A percentile compares a stretch with the other conserved stretches of the same genome.
phyloP scores from a whole-genome alignment of 2,888 invertebrate genomes.

The Pristionchus entomophagus region DNA sequence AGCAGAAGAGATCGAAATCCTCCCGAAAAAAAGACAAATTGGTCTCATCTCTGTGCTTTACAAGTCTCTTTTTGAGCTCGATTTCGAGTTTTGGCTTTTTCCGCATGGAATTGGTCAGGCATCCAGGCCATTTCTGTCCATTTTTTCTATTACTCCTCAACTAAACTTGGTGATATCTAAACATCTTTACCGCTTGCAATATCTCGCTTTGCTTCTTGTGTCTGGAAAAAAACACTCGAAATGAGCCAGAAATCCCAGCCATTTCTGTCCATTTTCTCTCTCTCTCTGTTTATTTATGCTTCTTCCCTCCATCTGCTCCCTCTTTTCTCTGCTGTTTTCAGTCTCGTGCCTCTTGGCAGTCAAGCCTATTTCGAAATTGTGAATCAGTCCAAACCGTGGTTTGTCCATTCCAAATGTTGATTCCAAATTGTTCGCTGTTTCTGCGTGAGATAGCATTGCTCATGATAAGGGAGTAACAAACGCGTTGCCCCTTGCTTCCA shows the following conservation, averaged over 20 bases:
- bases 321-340: slow-evolving; percentile 2
- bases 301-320: slow-evolving; percentile 77
- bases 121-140: too few species aligned
- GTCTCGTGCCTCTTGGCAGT: background rate
- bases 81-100: too few species aligned
- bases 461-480: background rate
- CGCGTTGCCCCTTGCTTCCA: background rate
- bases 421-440: background rate
- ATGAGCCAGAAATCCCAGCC: background rate
- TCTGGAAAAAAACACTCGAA: background rate
- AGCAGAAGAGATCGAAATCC: too few species aligned
- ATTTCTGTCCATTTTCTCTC: background rate
- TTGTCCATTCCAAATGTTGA: background rate
- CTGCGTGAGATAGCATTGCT: background rate
- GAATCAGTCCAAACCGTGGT: background rate
- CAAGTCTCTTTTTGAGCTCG: background rate
- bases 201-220: background rate
- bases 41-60: background rate
- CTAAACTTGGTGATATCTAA: background rate
- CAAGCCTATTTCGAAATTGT: background rate
- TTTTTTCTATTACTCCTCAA: background rate
- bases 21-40: too few species aligned
- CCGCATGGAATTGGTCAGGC: too few species aligned
- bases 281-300: slow-evolving; percentile 39
- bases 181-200: background rate